Percentiles rank a stretch among this genome's conserved stretches.
Evolutionary conservation across 2,797 vertebrate genomes (phyloP).

Genomic region (Mormyrus hasselquistii): DNA sequence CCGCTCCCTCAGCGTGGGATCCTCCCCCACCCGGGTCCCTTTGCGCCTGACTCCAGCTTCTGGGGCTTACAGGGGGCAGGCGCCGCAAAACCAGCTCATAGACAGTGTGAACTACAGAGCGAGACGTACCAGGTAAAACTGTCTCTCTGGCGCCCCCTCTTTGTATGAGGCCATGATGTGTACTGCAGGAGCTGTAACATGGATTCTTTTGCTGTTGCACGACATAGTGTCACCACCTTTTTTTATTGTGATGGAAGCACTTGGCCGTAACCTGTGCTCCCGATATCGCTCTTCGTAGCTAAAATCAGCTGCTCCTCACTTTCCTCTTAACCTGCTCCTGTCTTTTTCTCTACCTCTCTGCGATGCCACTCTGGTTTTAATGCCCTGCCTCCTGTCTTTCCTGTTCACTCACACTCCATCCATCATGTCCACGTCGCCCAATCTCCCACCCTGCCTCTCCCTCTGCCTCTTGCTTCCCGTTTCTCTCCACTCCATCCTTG

Average conservation of each 20-base stretch:
- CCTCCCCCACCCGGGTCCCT: slow-evolving; percentile 56
- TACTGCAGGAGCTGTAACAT: not conserved
- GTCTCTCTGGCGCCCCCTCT: not conserved
- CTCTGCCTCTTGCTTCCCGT: not conserved
- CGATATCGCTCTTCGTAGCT: not conserved
- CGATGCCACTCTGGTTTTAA: slow-evolving; percentile 17
- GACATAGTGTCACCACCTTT: not conserved
- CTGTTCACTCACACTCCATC: not conserved
- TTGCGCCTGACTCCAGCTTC: slow-evolving; percentile 32
- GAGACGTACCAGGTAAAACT: slow-evolving; percentile 57
- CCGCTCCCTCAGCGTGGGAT: slow-evolving; percentile 58
- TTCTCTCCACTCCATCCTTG: not conserved
- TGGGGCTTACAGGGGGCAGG: slow-evolving; percentile 43
- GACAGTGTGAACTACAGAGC: slow-evolving; percentile 48
- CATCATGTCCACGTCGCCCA: not conserved
- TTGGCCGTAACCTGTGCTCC: not conserved
- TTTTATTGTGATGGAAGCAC: not conserved
- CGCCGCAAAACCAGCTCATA: slow-evolving; percentile 43
- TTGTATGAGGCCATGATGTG: not conserved
- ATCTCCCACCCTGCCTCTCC: not conserved
- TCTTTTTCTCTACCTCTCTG: slow-evolving; percentile 21
- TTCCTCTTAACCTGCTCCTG: not conserved
- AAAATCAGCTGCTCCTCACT: slow-evolving; percentile 20
- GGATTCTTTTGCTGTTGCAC: not conserved
- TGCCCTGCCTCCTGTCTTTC: not conserved